Evolutionary conservation across 2,797 vertebrate species (phyloP), one percentile per base, ranked within the genome.

Genomic region (Gymnoscopelus braueri): DNA sequence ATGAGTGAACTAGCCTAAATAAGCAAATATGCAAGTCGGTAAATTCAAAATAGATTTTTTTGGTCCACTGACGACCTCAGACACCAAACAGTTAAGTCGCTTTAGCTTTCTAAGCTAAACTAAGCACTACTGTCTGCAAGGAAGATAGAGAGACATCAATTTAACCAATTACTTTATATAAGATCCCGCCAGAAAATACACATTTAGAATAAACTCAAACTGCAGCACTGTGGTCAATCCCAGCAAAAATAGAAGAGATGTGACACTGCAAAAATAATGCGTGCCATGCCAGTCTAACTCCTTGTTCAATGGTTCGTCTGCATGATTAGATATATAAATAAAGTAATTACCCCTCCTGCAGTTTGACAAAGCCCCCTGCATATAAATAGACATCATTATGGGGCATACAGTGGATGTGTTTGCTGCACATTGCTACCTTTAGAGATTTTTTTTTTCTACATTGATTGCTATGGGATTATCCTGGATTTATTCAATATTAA

Each of bases 381-480:
- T 92, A 88, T 88, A 93, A 93, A 94, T 92, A 92, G 93, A 91
- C 91, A 91, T 91, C 79, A 59, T 95, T 94, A 91, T 80, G 82
- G 84, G 56, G 55, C 87, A 10, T 88, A 87, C 68, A 91, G 91
- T 85, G 90, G 93, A 93, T 86, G 84, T 94, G 94, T 93, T 89
- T 93, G 92, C 86, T 44, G 56, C 88, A 81, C 91, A 90, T 82
- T 82, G 93, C 93, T 94, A 94, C 92, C 91, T 93, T 95, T 95
- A 85, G 91, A 88, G 90, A 88, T 19, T 19, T 19, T 19, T 19
- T 19, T 19, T 19, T 19, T 96, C 89, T 94, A 95, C 96, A 97
- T 95, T 96, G 94, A 96, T 96, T 96, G 94, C 93, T 93, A 66
- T 92, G 95, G 95, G 94, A 97, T 96, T 96, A 94, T 91, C 87